Evolutionary conservation across 2,113 vertebrate genomes (phyloP).

Genomic region (Festucalex cinctus): DNA sequence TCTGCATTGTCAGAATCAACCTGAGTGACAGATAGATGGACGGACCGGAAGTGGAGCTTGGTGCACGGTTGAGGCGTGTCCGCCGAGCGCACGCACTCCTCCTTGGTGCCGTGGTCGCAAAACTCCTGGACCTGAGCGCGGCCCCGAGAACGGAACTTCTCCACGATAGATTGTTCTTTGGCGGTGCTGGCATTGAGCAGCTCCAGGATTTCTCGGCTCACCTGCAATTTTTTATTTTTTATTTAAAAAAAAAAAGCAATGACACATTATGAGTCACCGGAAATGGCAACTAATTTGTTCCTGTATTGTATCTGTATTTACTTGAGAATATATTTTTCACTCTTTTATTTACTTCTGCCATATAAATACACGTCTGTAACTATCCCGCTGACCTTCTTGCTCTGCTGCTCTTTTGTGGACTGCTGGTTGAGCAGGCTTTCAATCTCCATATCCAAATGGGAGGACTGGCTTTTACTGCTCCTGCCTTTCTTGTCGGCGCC

Average conservation of each 20-base stretch:
- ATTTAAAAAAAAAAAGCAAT: background rate
- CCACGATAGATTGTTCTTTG: slow-evolving; percentile 92
- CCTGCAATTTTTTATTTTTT: slow-evolving; percentile 63
- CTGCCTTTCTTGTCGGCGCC: slow-evolving; percentile 79
- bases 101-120: slow-evolving; percentile 92
- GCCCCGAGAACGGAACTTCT: slow-evolving; percentile 89
- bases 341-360: too few relatives aligned
- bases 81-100: slow-evolving; percentile 83
- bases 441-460: slow-evolving; percentile 88
- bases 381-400: slow-evolving; percentile 80
- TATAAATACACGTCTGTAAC: too few relatives aligned
- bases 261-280: background rate
- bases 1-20: background rate
- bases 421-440: slow-evolving; percentile 89
- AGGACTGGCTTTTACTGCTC: slow-evolving; percentile 76
- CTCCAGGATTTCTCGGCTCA: slow-evolving; percentile 91
- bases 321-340: too few relatives aligned
- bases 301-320: too few relatives aligned
- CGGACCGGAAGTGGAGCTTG: slow-evolving; percentile 86
- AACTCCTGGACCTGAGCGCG: slow-evolving; percentile 93
- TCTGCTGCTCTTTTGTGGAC: slow-evolving; percentile 91
- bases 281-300: too few relatives aligned
- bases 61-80: slow-evolving; percentile 83
- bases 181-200: slow-evolving; percentile 88
- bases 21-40: background rate